These are phyloP conservation scores for Trichogramma pretiosum DNA, from an alignment of 1,140 invertebrate species.

Conservation along the genomic window DNA sequence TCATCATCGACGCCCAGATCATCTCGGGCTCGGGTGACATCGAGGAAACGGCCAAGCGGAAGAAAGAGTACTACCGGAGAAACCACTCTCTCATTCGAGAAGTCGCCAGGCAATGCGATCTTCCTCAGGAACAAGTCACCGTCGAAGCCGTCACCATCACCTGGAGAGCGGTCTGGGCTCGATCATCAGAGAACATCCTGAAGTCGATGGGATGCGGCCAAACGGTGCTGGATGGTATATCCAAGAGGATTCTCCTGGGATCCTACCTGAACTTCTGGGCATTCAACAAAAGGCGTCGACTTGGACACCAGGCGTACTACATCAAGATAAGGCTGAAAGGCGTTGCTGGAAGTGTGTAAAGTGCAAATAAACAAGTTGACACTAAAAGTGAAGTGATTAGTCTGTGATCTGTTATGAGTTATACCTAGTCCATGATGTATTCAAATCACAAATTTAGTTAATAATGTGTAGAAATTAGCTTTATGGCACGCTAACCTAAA, in stretches of 20 bases:
- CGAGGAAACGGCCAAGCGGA: background rate
- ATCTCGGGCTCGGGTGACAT: background rate
- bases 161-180: background rate
- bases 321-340: no score
- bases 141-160: background rate
- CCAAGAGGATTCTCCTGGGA: background rate
- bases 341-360: no score
- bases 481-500: no score
- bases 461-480: no score
- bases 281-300: no score
- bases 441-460: no score
- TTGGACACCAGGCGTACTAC: no score
- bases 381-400: no score
- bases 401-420: no score
- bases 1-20: background rate
- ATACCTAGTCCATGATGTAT: no score
- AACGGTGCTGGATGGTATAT: background rate
- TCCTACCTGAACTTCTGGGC: background rate
- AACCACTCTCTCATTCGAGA: background rate
- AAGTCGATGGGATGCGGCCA: background rate
- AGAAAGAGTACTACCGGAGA: background rate
- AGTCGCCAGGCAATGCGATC: background rate
- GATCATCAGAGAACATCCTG: background rate
- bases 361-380: no score
- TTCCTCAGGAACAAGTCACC: background rate